Conservation (phyloP, 2,113 vertebrate genomes). For the Callionymus lyra region DNA sequence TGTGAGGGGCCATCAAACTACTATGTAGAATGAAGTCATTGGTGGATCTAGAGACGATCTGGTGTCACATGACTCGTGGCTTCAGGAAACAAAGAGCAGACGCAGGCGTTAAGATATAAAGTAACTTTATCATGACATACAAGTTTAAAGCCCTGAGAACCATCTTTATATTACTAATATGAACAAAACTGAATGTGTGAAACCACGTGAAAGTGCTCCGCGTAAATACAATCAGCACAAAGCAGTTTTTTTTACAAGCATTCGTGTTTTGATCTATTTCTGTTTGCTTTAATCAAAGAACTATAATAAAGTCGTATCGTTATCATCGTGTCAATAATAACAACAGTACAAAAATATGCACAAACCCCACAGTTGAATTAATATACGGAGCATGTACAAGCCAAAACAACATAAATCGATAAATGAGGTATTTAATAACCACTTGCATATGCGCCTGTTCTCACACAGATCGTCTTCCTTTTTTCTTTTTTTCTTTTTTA, state of each 20-base stretch:
- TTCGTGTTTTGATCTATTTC: constrained; percentile 59
- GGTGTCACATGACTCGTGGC: too few relatives aligned
- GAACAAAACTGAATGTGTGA: constrained; percentile 69
- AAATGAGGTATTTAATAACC: constrained; percentile 72
- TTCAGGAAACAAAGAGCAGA: constrained; percentile 16
- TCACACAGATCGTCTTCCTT: constrained; percentile 42
- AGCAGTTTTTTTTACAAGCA: constrained; percentile 66
- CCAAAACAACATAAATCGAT: constrained; percentile 61
- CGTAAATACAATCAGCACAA: constrained; percentile 75
- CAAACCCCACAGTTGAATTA: constrained; percentile 68
- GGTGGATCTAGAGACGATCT: too few relatives aligned
- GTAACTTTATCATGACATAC: constrained; percentile 74
- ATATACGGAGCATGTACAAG: constrained; percentile 70
- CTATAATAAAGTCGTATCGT: constrained; percentile 68
- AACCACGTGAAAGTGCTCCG: constrained; percentile 70
- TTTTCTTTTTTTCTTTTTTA: constrained; percentile 6
- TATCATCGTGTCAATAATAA: constrained; percentile 64
- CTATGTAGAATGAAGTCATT: too few relatives aligned
- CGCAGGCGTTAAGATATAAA: constrained; percentile 59
- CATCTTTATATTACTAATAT: constrained; percentile 74
- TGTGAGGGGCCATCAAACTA: too few relatives aligned
- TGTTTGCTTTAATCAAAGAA: constrained; percentile 63
- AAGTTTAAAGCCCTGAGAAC: constrained; percentile 75
- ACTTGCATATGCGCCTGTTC: constrained; percentile 67
- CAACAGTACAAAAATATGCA: constrained; percentile 73